Base-by-base conservation (phyloP, 1,140 invertebrate genomes). In the Probaryconus sp. region DNA sequence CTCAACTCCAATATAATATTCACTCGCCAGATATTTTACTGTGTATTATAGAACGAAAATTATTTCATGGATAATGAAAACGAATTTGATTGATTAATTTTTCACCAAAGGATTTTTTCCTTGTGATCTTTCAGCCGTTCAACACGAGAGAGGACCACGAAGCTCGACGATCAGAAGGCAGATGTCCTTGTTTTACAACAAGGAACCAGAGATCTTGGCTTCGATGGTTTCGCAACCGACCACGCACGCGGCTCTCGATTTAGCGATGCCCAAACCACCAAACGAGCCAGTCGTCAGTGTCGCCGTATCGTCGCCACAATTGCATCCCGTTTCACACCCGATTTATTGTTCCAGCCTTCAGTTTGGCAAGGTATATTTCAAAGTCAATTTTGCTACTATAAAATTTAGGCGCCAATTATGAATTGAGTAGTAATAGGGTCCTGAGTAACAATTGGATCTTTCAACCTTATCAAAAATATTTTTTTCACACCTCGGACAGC, bases 131-230 rank as follows among this genome's bases (percentile, higher is more conserved):
- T 63, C 88, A 97, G 97, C 98, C 38, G 98, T 99, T 2, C 98
- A 99, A 88, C 97, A 99, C 80, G 97, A 99, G 88, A 90, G 98
- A 77, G 98, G 97, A 0, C 98, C 97, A n/a, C 88, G 98, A 43
- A 97, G 96, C 77, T 96, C 96, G 0, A 98, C 96, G 1, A 88
- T 98, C 6, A 90, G 96, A 3, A 91, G 96, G 33, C 96, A 97
- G 88, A 94, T 96, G 91, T 93, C 94, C 10, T 88, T 95, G 81
- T 93, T 92, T 79, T 90, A 92, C 28, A 90, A 92, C 28, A 90
- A 93, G 85, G 91, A 93, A 43, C 86, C 89, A 6, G 84, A 87
- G 35, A 78, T 85, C 9, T 79, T 86, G 38, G 81, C 85, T 5
- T 79, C 80, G 4, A 79, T 83, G 5, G 72, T 85, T 10, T 73